Percentiles rank a stretch among this genome's conserved stretches.
Evolutionary conservation across 2,113 vertebrate genomes (phyloP).

Genomic region (Onychostoma macrolepis): DNA sequence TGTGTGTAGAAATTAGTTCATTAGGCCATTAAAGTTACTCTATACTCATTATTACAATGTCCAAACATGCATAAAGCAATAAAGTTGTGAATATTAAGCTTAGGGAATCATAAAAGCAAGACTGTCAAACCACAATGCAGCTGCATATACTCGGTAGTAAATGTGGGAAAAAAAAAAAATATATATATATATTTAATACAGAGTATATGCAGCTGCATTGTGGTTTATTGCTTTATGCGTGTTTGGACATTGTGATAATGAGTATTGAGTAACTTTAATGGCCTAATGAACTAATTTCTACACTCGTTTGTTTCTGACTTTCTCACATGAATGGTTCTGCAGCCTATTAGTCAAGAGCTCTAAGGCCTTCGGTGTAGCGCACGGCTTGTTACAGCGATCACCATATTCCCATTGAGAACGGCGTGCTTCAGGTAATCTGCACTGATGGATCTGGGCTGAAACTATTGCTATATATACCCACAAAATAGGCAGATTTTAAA

Average conservation of each 20-base stretch:
- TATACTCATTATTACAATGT: not conserved
- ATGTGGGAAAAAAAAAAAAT: no score
- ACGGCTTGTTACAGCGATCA: not conserved
- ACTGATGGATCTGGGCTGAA: not conserved
- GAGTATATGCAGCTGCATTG: not conserved
- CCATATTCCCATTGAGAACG: not conserved
- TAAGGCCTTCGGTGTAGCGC: not conserved
- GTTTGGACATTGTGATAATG: not conserved
- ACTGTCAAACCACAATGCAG: not conserved
- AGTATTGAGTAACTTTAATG: not conserved
- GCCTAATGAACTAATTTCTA: not conserved
- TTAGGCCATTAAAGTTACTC: not conserved
- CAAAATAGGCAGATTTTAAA: constrained; percentile 12
- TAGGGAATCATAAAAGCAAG: not conserved
- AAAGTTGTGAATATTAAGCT: not conserved
- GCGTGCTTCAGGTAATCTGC: not conserved
- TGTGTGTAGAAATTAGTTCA: not conserved
- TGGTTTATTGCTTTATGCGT: not conserved
- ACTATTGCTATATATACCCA: not conserved
- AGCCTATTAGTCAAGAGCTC: constrained; percentile 9
- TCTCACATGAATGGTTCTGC: not conserved
- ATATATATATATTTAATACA: no score
- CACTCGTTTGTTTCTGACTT: not conserved
- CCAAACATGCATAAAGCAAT: not conserved
- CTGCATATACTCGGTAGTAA: no score